Conservation (phyloP, 2,113 vertebrate genomes). For the Tautogolabrus adspersus region DNA sequence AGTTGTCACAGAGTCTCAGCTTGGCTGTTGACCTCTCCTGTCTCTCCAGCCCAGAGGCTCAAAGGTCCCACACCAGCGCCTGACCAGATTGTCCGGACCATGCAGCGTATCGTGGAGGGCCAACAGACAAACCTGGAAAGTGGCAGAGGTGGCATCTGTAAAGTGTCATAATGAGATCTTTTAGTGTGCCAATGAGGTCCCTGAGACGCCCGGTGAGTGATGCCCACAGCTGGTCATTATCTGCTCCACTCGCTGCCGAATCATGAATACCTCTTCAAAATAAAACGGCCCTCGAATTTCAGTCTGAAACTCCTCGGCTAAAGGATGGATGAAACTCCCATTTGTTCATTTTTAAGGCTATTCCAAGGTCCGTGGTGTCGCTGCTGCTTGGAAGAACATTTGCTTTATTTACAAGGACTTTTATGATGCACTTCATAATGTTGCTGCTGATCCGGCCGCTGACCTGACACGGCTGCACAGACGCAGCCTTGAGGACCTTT, state of each 20-base stretch:
- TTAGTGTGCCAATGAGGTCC: slow-evolving; percentile 70
- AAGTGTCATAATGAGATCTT: slow-evolving; percentile 77
- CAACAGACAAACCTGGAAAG: slow-evolving; percentile 54
- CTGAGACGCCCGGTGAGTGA: slow-evolving; percentile 58
- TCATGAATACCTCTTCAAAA: slow-evolving; percentile 68
- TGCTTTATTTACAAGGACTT: slow-evolving; percentile 78
- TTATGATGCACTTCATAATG: slow-evolving; percentile 67
- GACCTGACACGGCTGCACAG: slow-evolving; percentile 65
- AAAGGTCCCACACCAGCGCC: slow-evolving; percentile 36
- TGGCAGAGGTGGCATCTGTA: slow-evolving; percentile 78
- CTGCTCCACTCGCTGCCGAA: slow-evolving; percentile 68
- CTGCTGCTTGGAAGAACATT: slow-evolving; percentile 54
- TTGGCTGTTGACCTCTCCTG: slow-evolving; percentile 24
- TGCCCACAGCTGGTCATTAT: slow-evolving; percentile 78
- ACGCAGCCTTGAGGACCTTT: slow-evolving; percentile 69
- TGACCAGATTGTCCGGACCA: slow-evolving; percentile 50
- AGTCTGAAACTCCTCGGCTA: slow-evolving; percentile 24
- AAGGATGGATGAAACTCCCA: slow-evolving; percentile 47
- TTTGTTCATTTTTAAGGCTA: slow-evolving; percentile 53
- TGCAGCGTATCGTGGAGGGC: slow-evolving; percentile 41
- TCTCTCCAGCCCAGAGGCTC: slow-evolving; percentile 19
- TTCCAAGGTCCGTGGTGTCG: slow-evolving; percentile 46
- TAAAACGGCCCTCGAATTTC: slow-evolving; percentile 38
- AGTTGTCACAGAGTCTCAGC: slow-evolving; percentile 1
- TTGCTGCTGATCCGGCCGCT: slow-evolving; percentile 53